Evolutionary conservation across 1,140 invertebrate genomes (phyloP), one percentile per base, ranked within the genome.

Genomic region (Anastrepha obliqua): DNA sequence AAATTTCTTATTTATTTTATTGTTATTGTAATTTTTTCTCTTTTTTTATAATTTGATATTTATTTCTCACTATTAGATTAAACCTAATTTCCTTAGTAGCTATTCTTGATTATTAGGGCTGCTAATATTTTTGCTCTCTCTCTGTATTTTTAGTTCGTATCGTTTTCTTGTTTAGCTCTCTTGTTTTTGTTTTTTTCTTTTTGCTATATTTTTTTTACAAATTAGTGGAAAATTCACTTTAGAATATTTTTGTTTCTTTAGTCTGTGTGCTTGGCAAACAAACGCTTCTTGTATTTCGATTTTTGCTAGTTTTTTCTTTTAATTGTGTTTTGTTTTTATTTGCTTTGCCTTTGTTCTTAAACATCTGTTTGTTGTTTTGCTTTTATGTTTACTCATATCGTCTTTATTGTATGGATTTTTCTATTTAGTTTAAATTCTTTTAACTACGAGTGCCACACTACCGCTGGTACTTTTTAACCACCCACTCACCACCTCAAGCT

Each of bases 161-260:
- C 60, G 60, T 55, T 55, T 55, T 11, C 60, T 81, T 20, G n/a
- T 81, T 81, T 81, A 55, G 67, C 17, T 74, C 39, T 70, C 29
- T 78, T 55, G 17, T 78, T 78, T 78, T 78, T 78, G 74, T 17
- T 51, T 8, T 78, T 51, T 78, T 29, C 74, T 81, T 81, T 81
- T 29, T 17, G 8, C 6, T 55, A 17, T 81, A 9, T 81, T 74
- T 74, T 74, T 74, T 74, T 81, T 81, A 81, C 74, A 81, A 81
- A 81, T 81, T 81, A 81, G 74, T 81, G 74, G n/a, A 81, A 81
- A 81, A 81, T 81, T 81, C 74, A 81, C 74, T 81, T 81, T 81
- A 81, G 74, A 81, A 81, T 81, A 81, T 81, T 81, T 81, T 81
- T 81, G 74, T 81, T 81, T 81, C 74, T 51, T 81, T 81, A 81